Evolutionary conservation across 2,888 invertebrate genomes (phyloP).

Genomic region (Aphodius sticticus): DNA sequence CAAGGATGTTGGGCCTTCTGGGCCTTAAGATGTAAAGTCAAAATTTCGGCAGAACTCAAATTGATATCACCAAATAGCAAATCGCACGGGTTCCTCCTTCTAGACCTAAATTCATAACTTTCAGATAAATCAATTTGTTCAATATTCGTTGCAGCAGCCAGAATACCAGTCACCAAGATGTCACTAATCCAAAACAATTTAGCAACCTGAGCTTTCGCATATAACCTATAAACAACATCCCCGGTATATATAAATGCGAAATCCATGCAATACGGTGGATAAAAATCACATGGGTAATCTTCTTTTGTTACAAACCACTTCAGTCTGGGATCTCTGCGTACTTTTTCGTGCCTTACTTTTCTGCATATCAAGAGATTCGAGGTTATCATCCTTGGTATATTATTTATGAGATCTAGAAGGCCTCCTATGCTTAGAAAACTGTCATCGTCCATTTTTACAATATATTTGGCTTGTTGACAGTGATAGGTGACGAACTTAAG

Average conservation of each 20-base stretch:
- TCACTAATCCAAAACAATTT: constrained; percentile 80
- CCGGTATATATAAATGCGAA: constrained; percentile 68
- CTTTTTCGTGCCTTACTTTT: constrained; percentile 61
- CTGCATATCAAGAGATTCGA: constrained; percentile 72
- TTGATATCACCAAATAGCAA: neutral
- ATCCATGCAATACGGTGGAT: constrained; percentile 81
- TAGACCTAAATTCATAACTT: neutral
- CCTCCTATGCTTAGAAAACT: constrained; percentile 75
- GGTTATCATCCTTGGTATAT: constrained; percentile 63
- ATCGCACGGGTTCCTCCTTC: neutral
- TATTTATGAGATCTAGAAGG: constrained; percentile 66
- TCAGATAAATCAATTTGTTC: constrained; percentile 59
- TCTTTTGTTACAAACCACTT: constrained; percentile 79
- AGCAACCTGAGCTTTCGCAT: constrained; percentile 64
- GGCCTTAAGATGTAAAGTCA: neutral
- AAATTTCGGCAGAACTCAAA: neutral
- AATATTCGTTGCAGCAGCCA: constrained; percentile 67
- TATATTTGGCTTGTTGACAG: constrained; percentile 70
- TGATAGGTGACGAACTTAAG: constrained; percentile 79
- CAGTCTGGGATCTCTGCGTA: constrained; percentile 70
- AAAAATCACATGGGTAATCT: constrained; percentile 70
- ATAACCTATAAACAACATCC: constrained; percentile 64
- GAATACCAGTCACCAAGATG: constrained; percentile 72
- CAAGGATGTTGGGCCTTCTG: neutral
- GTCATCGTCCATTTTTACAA: constrained; percentile 82